Evolutionary conservation across 2,888 invertebrate species (phyloP), one percentile per base, ranked within the genome.

Genomic region (Harpalus rubripes): DNA sequence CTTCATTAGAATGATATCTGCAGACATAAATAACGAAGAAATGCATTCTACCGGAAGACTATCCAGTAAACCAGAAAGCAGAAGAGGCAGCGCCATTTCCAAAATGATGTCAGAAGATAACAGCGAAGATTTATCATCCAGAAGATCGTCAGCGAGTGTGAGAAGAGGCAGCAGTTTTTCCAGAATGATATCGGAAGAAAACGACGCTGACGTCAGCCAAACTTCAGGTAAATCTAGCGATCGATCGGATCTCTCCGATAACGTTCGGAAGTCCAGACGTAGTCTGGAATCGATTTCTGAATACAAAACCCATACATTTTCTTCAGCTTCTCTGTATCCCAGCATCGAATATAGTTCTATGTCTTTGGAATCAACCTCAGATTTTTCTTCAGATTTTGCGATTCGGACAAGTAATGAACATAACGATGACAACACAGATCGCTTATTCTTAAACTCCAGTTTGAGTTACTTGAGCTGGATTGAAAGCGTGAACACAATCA

Each of bases 201-300:
- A 85, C 39, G 32, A 80, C 18, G 84, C 79, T 7, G 72, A 80
- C 12, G 8, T 74, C 72, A 65, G 44, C 22, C 65, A 81, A 41
- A 61, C 52, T 41, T 58, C 79, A 68, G 83, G 72, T 59, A 76
- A 84, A 78, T 15, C 41, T 58, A 79, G 41, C 16, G 78, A 84
- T 56, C 84, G 84, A 61, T 84, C 84, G 59, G 76, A 84, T 41
- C 32, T 22, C 16, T 76, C 84, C 52, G 85, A 83, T 63, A 85
- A 83, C 68, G 8, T 79, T 15, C 82, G 89, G 59, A 86, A 88
- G 86, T 88, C 89, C 84, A 88, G 90, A 68, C 90, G 89, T 74
- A 91, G 91, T 86, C 88, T 91, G 81, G 91, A 91, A 85, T 91
- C 91, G 1, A 91, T 91, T 86, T 90, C 90, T 0, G 91, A 91